Base-by-base conservation (phyloP, 2,113 vertebrate genomes). In the Prinia subflava region DNA sequence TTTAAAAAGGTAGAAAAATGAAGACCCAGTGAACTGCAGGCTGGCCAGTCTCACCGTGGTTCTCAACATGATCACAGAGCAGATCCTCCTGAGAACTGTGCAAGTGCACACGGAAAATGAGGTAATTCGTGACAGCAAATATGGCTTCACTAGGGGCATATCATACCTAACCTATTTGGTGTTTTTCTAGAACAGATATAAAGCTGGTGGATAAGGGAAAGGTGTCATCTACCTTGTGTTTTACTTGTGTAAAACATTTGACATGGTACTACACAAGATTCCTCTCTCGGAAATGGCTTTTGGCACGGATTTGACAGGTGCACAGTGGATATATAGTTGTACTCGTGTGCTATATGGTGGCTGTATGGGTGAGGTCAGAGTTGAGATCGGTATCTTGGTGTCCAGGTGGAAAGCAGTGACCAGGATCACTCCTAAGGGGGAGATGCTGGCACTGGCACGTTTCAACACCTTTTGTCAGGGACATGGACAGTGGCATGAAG, bases 331-430 rank as follows among this genome's bases (percentile, higher is more conserved):
- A 13, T 9, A 19, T 27, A 5, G 59, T 62, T 39, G 59, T 28
- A 37, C 5, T n/a, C 7, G 4, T 37, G 37, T 27, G 35, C 10
- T 27, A 12, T 27, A 12, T 18, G 24, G 24, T 68, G 7, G 5
- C 21, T 59, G 11, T 12, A 13, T 17, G 7, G 21, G 5, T 1
- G 0, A 19, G 44, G 12, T 37, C 30, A 63, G 42, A 60, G 44
- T 24, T 42, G 27, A 0, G 0, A 42, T 52, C 53, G 42, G 25
- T 0, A 3, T 3, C 31, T 47, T 4, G 1, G 25, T n/a, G 5
- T 28, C 33, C 5, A 4, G 8, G 28, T 31, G 35, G 49, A 63
- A 21, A 44, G 6, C 16, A 68, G 14, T 31, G 20, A 49, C 1
- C 5, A 33, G 13, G 24, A 7, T 1, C 13, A 13, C 11, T 14